These are phyloP conservation scores for Ariopsis seemanni DNA, from an alignment of 2,113 vertebrate species.

Conservation along the genomic window DNA sequence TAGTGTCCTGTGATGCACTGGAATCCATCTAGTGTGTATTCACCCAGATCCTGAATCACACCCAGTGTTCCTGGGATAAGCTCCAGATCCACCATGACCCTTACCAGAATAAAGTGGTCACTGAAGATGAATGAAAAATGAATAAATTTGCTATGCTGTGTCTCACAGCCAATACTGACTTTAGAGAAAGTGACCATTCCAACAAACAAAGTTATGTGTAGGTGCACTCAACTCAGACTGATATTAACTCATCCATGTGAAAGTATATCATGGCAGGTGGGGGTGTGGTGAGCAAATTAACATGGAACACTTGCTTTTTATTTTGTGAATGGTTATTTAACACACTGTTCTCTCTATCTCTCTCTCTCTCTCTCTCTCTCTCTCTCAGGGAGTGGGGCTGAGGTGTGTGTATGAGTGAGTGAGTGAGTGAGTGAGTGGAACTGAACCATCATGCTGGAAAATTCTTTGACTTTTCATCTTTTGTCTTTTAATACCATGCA, in stretches of 20 bases:
- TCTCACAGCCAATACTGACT: not conserved
- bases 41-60: not conserved
- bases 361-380: not conserved
- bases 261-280: not conserved
- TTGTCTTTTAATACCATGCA: not conserved
- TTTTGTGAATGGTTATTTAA: conserved; percentile 2
- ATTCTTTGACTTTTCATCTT: no score
- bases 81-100: not conserved
- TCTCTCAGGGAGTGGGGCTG: not conserved
- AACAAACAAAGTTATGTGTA: not conserved
- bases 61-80: not conserved
- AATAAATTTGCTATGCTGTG: not conserved
- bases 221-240: not conserved
- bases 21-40: not conserved
- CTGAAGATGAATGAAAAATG: not conserved
- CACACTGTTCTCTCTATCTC: not conserved
- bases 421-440: not conserved
- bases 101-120: not conserved
- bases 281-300: not conserved
- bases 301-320: not conserved
- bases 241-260: not conserved
- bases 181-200: not conserved
- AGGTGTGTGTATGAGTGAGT: not conserved
- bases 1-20: not conserved
- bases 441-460: not conserved